Evolutionary conservation across 2,888 invertebrate genomes (phyloP).

Genomic region (Drosophila imparisetae): DNA sequence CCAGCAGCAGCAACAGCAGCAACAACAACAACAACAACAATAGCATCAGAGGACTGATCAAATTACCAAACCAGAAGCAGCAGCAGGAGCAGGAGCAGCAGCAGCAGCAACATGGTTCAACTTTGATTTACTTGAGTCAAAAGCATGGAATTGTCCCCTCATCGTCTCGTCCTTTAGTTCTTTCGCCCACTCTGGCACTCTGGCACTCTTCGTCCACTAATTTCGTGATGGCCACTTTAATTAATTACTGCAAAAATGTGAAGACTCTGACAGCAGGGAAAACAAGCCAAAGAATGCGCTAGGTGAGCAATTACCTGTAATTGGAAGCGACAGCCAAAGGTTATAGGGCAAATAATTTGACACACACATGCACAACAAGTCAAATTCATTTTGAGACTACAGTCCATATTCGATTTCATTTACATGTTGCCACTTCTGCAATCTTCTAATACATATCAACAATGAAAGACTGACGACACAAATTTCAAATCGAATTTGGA

Average conservation of each 20-base stretch:
- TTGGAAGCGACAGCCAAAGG: slow-evolving; percentile 5
- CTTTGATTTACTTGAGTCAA: slow-evolving; percentile 72
- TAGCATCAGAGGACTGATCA: slow-evolving; percentile 42
- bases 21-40: background rate
- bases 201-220: slow-evolving; percentile 18
- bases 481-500: background rate
- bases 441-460: background rate
- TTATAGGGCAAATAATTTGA: background rate
- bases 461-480: background rate
- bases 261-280: slow-evolving; percentile 16
- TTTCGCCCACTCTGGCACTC: background rate
- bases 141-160: slow-evolving; percentile 15
- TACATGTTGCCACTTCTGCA: background rate
- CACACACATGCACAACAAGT: background rate
- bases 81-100: slow-evolving; percentile 9
- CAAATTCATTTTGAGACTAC: background rate
- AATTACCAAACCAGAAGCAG: slow-evolving; percentile 50
- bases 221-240: slow-evolving; percentile 39
- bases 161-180: background rate
- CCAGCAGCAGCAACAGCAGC: background rate
- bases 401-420: background rate
- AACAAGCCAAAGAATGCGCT: background rate
- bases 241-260: slow-evolving; percentile 38
- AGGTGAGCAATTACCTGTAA: slow-evolving; percentile 15
- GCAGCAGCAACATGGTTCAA: slow-evolving; percentile 25